phyloP scores from a whole-genome alignment of 2,797 vertebrate genomes.

The Setipinna tenuifilis region DNA sequence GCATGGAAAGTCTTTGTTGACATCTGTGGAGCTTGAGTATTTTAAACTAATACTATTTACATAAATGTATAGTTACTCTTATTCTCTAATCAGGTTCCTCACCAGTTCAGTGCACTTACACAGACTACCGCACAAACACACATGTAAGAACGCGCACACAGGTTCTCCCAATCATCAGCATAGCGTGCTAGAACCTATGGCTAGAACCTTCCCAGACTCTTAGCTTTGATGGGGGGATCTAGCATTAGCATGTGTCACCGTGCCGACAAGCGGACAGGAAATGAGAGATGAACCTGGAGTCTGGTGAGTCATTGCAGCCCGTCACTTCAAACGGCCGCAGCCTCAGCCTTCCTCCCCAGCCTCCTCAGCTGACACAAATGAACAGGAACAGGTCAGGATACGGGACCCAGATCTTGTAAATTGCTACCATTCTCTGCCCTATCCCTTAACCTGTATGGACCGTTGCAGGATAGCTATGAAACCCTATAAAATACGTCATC shows the following conservation, averaged over 20 bases:
- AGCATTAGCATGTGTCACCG: slow-evolving; percentile 47
- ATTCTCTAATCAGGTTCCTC: not conserved
- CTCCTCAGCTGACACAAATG: slow-evolving; percentile 59
- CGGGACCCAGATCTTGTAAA: slow-evolving; percentile 66
- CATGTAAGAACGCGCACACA: not conserved
- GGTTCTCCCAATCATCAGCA: not conserved
- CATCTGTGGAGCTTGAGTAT: not conserved
- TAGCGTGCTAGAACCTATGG: slow-evolving; percentile 46
- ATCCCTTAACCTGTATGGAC: slow-evolving; percentile 25
- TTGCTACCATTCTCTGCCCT: slow-evolving; percentile 62
- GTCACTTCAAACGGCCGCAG: slow-evolving; percentile 55
- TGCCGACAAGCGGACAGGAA: slow-evolving; percentile 57
- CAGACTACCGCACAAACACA: not conserved
- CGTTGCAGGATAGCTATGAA: slow-evolving; percentile 51
- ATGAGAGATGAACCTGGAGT: slow-evolving; percentile 59
- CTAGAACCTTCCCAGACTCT: slow-evolving; percentile 49
- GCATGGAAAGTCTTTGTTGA: not conserved
- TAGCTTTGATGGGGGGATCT: slow-evolving; percentile 44
- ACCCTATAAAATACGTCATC: not conserved
- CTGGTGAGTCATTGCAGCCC: slow-evolving; percentile 47
- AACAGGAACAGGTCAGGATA: slow-evolving; percentile 62
- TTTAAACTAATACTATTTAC: not conserved
- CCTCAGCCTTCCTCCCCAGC: slow-evolving; percentile 38
- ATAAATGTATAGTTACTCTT: not conserved
- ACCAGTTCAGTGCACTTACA: not conserved